Evolutionary conservation across 2,888 invertebrate genomes (phyloP), one percentile per base, ranked within the genome.

Genomic region (Trissolcus brochymenae): DNA sequence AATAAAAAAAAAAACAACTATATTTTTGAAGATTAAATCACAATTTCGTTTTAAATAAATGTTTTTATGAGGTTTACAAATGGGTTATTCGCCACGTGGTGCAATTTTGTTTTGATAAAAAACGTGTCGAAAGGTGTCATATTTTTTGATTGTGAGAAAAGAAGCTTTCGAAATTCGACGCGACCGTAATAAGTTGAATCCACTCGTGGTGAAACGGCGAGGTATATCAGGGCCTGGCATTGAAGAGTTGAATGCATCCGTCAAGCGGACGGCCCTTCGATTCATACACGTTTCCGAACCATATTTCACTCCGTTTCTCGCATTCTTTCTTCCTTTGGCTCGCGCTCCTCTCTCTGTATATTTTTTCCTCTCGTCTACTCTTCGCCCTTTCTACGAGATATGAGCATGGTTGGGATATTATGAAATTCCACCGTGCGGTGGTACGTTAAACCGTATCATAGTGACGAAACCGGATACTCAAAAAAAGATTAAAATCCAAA

Each of bases 281-380:
- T 84, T 83, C 83, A 82, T 82, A 83, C 81, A 81, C 80, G 81
- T 81, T 83, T 81, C 81, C 80, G 79, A 81, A 79, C 79, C 80
- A 80, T 81, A 79, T 79, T 81, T 82, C 81, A 79, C 79, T 60
- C 41, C 59, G 62, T 78, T 76, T 76, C 79, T 76, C 78, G 73
- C 66, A 74, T 75, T 77, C 73, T 68, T 75, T 66, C 75, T 72
- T 62, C 43, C 75, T 66, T 66, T 76, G 60, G 51, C 70, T 65
- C 62, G 62, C 62, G 64, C 55, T 21, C 49, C 43, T 29, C 62
- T 68, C 65, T 68, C 73, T 68, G 60, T 72, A 76, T 71, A 49
- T 61, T 70, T 64, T 75, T 76, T 74, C 66, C 51, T 71, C 75
- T 51, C 51, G 62, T 59, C 62, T 50, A 19, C 53, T 21, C 55